Base-by-base conservation (phyloP, 2,888 invertebrate species). In the Ennomos erosarius region DNA sequence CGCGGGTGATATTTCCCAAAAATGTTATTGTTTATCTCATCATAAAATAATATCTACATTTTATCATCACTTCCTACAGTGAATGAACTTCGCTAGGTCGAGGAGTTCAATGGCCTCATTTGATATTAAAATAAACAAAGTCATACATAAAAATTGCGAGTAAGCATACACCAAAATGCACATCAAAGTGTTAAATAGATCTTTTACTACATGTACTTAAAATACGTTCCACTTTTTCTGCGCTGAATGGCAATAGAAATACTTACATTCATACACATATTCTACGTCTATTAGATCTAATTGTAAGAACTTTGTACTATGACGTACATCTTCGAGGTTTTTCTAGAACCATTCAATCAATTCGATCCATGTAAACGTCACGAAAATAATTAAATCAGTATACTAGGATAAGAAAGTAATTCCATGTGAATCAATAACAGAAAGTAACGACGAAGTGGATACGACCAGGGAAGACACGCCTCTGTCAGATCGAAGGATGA, bases 401-500 rank as follows among this genome's bases (percentile, higher is more conserved):
- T 26, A 26, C 3, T 26, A 6, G 6, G 4, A 6, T 6, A 1
- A 26, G 0, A 49, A 34, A 9, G 33, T 40, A 36, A 9, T 34
- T 50, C n/a, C 38, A n/a, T 42, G 9, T 62, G 55, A 61, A 59
- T 52, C 11, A 51, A 55, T 66, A 52, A 57, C 66, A 68, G 66
- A 68, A 48, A 44, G 61, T 49, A 84, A 81, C 55, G 88, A 85
- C 55, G 78, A 75, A 46, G 69, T 54, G 59, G 78, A 76, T 45
- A 67, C 53, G 58, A 69, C 55, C 75, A 81, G 81, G 71, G 88
- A 88, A 71, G 87, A 84, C 59, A 83, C 87, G 8, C 84, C 90
- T 35, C 59, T 83, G 49, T 66, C 78, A n/a, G 87, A 87, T 67
- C 82, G 91, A 55, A 84, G 93, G 62, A 89, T 92, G 90, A 91